Base-by-base conservation (phyloP, 2,888 invertebrate genomes). In the Ochropacha duplaris region DNA sequence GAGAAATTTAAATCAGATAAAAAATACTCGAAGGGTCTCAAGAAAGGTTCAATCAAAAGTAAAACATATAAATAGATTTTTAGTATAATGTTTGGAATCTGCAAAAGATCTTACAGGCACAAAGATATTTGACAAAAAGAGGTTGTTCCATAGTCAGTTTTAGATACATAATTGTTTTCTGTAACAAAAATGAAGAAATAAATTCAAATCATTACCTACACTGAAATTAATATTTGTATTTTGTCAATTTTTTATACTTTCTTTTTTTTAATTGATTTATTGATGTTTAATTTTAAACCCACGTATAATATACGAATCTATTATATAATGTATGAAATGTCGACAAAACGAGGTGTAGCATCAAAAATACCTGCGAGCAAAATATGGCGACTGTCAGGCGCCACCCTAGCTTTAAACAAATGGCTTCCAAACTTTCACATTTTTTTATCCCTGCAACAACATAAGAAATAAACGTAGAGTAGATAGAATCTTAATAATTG, bases 371-470 rank as follows among this genome's bases (percentile, higher is more conserved):
- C 87, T 88, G 87, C 78, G 68, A 72, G 75, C 76, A 64, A 76
- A 79, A 76, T 76, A 68, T 69, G 76, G 78, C 86, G 87, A 71
- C 87, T 57, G 58, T 65, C 65, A 81, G 88, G 88, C 88, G 89
- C 88, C 87, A 84, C 80, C 81, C 78, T 78, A 73, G 74, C 63
- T 70, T 60, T 19, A 56, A 62, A 54, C 65, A 60, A 68, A 60
- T 51, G 80, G 58, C 59, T 77, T 74, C 71, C 83, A 87, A 87
- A 81, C 74, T 82, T 64, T 65, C 52, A 51, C 57, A 26, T 22
- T 22, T 6, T 22, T 6, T n/a, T 5, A 1, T 4, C 19, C 16
- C 6, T 19, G 8, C 5, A 44, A 14, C 16, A 19, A 44, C 0
- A 19, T 44, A n/a, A 44, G 4, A 3, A 39, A 44, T 44, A 44